Base-by-base conservation (phyloP, 2,113 vertebrate species). In the Syrrhaptes paradoxus region DNA sequence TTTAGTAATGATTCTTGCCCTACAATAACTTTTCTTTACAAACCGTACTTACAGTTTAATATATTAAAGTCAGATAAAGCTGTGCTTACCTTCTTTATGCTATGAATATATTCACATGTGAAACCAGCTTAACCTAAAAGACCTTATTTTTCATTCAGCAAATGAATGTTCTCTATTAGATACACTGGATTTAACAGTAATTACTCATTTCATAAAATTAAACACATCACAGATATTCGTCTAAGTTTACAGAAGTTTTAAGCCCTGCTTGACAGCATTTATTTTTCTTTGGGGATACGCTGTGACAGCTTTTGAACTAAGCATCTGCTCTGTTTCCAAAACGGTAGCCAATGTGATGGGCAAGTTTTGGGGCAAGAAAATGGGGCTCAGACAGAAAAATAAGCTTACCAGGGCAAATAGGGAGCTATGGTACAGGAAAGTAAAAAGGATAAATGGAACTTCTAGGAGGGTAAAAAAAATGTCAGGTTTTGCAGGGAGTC, bases 231-330 rank as follows among this genome's bases (percentile, higher is more conserved):
- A 41, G 29, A n/a, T 4, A 14, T 6, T 15, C 34, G 12, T 11
- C 34, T 4, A 1, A 46, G 7, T 68, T 68, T 26, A 38, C 10
- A 8, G 29, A 26, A 51, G 24, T 11, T 54, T 62, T 20, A 49
- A 81, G 78, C 7, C 2, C 17, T 0, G 0, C 29, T 55, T 34
- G 22, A 41, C 2, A 34, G 36, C 9, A 9, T 25, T 51, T 48
- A 3, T 7, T 80, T 77, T 61, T 34, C 29, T 8, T 41, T 4
- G 1, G 17, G 13, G 63, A 55, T 68, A 75, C 17, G 5, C 17
- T 36, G 32, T 38, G 29, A 61, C 54, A 89, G 29, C 19, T 76
- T 86, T 43, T 32, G 62, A 75, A 63, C 22, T 4, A 28, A 34
- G 61, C 7, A 38, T 11, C 19, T 7, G 21, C 5, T 41, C 36